Conservation (phyloP, 2,888 invertebrate genomes). For the Brenthis hecate region DNA sequence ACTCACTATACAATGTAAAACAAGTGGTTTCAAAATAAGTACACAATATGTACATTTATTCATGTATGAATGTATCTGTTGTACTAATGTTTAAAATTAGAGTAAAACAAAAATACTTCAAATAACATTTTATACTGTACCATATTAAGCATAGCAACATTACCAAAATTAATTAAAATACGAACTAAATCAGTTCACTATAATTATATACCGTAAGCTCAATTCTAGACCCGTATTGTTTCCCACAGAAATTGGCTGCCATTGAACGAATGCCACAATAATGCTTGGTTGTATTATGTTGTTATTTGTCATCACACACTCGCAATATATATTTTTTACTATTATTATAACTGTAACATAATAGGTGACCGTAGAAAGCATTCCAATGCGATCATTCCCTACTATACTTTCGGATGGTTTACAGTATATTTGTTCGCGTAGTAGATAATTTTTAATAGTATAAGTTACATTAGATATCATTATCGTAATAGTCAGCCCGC, state of each 20-base stretch:
- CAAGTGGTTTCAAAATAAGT: too few species aligned
- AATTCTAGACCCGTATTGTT: conserved; percentile 69
- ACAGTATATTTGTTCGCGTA: neutral
- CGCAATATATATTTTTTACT: conserved; percentile 32
- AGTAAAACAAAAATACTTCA: too few species aligned
- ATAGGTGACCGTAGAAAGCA: conserved; percentile 35
- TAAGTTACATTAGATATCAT: too few species aligned
- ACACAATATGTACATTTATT: too few species aligned
- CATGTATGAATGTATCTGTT: too few species aligned
- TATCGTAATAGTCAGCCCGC: too few species aligned
- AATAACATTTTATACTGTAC: neutral
- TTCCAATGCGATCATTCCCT: conserved; percentile 33
- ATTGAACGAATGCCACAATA: conserved; percentile 66
- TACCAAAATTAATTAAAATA: conserved; percentile 24
- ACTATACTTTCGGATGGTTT: conserved; percentile 8
- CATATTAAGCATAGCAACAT: neutral
- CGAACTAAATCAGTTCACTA: conserved; percentile 37
- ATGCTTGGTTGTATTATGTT: conserved; percentile 44
- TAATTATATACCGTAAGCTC: conserved; percentile 71
- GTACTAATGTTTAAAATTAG: too few species aligned
- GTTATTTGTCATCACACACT: conserved; percentile 42
- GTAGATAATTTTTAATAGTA: too few species aligned
- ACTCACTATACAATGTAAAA: too few species aligned
- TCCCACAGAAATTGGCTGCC: conserved; percentile 68
- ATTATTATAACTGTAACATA: conserved; percentile 40